phyloP scores from a whole-genome alignment of 2,113 vertebrate genomes.

The Bambusicola thoracicus region DNA sequence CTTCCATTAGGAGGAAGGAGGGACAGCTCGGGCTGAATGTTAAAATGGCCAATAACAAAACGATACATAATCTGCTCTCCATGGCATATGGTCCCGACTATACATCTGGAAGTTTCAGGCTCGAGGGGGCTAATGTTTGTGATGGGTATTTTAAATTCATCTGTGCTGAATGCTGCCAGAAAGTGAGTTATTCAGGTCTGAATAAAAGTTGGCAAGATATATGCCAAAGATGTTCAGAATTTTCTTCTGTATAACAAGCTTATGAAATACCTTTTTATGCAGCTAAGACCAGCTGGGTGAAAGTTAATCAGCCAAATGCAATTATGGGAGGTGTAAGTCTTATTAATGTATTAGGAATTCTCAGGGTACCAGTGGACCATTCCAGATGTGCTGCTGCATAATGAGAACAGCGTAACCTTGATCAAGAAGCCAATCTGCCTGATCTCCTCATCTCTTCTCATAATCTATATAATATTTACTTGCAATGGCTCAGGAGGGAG shows the following conservation, averaged over 20 bases:
- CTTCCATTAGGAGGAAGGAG: not conserved
- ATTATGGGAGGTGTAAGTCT: constrained; percentile 71
- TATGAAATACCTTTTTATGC: constrained; percentile 78
- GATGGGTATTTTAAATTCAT: constrained; percentile 74
- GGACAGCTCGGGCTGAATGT: not conserved
- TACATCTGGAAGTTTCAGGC: constrained; percentile 77
- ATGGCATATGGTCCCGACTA: constrained; percentile 70
- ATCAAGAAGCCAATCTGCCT: constrained; percentile 49
- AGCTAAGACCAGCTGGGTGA: constrained; percentile 78
- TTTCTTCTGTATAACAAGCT: constrained; percentile 69
- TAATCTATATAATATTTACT: constrained; percentile 68
- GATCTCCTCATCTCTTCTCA: constrained; percentile 38
- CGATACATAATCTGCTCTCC: not conserved
- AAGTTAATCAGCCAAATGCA: constrained; percentile 81
- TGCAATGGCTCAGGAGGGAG: not conserved
- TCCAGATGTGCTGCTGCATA: constrained; percentile 74
- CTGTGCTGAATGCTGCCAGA: constrained; percentile 68
- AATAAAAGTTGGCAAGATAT: constrained; percentile 72
- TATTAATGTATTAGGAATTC: constrained; percentile 78
- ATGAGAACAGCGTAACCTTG: constrained; percentile 69
- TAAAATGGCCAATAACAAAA: constrained; percentile 41
- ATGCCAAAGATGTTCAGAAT: constrained; percentile 74
- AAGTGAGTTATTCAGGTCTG: constrained; percentile 73
- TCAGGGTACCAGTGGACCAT: constrained; percentile 66
- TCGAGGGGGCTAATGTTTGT: constrained; percentile 70